Evolutionary conservation across 2,113 vertebrate species (phyloP), one percentile per base, ranked within the genome.

Genomic region (Tympanuchus pallidicinctus): DNA sequence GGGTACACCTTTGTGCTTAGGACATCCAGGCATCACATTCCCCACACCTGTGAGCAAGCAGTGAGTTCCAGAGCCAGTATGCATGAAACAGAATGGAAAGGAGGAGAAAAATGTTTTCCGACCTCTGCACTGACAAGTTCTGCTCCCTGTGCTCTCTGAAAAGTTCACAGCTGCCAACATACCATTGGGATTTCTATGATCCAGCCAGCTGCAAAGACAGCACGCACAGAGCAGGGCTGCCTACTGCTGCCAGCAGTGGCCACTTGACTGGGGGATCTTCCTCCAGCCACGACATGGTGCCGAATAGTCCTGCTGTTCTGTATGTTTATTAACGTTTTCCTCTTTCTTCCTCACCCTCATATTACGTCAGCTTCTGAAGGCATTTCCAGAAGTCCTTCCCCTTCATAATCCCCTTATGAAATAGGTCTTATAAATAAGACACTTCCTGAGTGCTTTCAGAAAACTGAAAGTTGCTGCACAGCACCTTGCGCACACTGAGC

Each of bases 201-300:
- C 19, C 8, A 13, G 12, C 4, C 34, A 82, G 9, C 12, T 43
- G 48, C 28, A 30, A 69, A 50, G 25, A 52, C 6, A 2, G 59
- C 67, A 65, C 1, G 6, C 40, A 27, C 5, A 40, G 34, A 32
- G 38, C 38, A 64, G 73, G 48, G 15, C 34, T 78, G 8, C 7
- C 17, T 65, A 25, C n/a, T 13, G 59, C 20, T 89, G 66, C 42
- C 54, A 63, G 42, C 24, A 64, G 34, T 40, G 74, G 7, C 25
- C 4, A 36, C 66, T 77, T 70, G 47, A 30, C 64, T 27, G 14
- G 12, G 69, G 45, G 45, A 47, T 72, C 27, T 40, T 92, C 48
- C 54, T 72, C 34, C 1, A 2, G 24, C 28, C 60, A 43, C 0
- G 0, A 2, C 11, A 59, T 72, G 48, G 40, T n/a, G 13, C 25